Conservation (phyloP, 2,113 vertebrate species). For the Lycocorax pyrrhopterus region DNA sequence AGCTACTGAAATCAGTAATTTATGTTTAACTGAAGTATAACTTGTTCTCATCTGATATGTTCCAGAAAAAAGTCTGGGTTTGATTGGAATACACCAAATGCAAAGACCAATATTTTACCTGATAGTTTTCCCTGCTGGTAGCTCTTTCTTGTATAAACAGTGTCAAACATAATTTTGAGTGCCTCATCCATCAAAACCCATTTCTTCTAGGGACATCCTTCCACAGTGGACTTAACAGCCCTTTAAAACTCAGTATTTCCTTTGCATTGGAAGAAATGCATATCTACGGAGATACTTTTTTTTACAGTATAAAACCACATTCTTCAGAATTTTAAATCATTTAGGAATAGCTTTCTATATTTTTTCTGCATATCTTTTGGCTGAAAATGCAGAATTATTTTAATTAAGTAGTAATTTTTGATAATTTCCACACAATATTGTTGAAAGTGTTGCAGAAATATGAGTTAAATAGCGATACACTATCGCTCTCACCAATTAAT, state of each 20-base stretch:
- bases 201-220: background rate
- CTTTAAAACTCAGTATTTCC: background rate
- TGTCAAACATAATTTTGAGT: background rate
- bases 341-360: background rate
- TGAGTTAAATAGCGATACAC: background rate
- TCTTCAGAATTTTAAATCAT: background rate
- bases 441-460: background rate
- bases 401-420: background rate
- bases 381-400: background rate
- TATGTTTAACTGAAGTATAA: background rate
- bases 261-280: background rate
- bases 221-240: accelerated
- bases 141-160: background rate
- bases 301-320: background rate
- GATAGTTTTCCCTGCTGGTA: background rate
- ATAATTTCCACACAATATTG: background rate
- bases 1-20: background rate
- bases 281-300: background rate
- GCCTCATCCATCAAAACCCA: background rate
- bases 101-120: background rate
- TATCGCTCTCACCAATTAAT: background rate
- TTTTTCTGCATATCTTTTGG: background rate
- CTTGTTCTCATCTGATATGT: background rate
- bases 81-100: background rate
- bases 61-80: background rate